phyloP scores from a whole-genome alignment of 2,888 invertebrate species.

The Baronia brevicornis region DNA sequence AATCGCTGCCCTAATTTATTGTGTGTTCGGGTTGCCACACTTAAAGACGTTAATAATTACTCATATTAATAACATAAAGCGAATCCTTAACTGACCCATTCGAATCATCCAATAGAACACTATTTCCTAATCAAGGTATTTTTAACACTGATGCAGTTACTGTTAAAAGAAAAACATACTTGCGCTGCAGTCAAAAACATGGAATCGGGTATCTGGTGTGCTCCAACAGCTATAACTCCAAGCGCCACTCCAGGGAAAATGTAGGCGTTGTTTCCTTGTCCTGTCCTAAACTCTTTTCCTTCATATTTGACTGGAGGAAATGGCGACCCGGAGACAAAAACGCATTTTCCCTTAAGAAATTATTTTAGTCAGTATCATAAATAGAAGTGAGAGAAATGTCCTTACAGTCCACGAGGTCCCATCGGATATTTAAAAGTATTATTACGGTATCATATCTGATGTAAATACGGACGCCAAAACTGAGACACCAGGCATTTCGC shows the following conservation, averaged over 20 bases:
- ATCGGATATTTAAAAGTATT: too few species aligned
- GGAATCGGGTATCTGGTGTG: conserved; percentile 90
- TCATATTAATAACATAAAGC: too few species aligned
- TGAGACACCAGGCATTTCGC: too few species aligned
- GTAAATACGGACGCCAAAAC: too few species aligned
- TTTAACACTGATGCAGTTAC: too few species aligned
- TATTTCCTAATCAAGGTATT: not conserved
- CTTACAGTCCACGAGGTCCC: too few species aligned
- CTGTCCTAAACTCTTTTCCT: conserved; percentile 86
- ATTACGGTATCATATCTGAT: too few species aligned
- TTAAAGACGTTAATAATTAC: too few species aligned
- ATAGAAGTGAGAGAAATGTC: conserved; percentile 4
- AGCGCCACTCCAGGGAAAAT: conserved; percentile 95
- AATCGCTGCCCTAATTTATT: too few species aligned
- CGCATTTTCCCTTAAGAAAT: conserved; percentile 83
- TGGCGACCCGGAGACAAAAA: conserved; percentile 95
- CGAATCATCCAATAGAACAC: not conserved
- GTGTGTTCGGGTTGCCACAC: too few species aligned
- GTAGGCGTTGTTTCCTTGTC: conserved; percentile 96
- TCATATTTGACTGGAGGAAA: conserved; percentile 86
- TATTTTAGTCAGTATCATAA: conserved; percentile 4
- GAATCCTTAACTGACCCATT: too few species aligned
- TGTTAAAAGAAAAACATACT: too few species aligned
- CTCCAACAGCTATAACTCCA: conserved; percentile 88
- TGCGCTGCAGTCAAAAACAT: conserved; percentile 93